Conservation (phyloP, 2,113 vertebrate species). For the Oostethus manadensis region DNA sequence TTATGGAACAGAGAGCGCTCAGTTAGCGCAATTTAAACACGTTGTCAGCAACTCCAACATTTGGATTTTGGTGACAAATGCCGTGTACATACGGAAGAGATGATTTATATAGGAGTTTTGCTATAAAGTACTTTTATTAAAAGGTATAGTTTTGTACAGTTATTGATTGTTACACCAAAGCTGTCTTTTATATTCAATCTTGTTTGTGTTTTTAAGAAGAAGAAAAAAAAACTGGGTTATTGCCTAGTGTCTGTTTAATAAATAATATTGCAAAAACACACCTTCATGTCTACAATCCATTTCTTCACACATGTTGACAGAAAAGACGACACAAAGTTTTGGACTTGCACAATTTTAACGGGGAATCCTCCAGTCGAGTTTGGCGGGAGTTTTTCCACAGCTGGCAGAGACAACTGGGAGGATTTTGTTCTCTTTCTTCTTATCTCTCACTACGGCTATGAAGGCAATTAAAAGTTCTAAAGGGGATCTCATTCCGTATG, state of each 20-base stretch:
- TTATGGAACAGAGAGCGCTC: constrained; percentile 72
- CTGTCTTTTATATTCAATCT: constrained; percentile 73
- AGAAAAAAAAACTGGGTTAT: constrained; percentile 46
- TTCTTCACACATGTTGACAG: constrained; percentile 2
- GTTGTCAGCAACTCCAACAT: constrained; percentile 76
- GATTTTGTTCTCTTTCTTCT: constrained; percentile 38
- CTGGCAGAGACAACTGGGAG: constrained; percentile 48
- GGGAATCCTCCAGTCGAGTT: constrained; percentile 40
- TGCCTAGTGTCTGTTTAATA: constrained; percentile 60
- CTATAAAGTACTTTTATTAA: constrained; percentile 72
- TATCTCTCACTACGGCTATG: constrained; percentile 75
- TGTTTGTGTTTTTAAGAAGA: constrained; percentile 55
- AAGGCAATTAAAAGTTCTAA: constrained; percentile 86
- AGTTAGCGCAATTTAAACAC: constrained; percentile 43
- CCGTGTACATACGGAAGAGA: constrained; percentile 70
- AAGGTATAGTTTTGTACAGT: constrained; percentile 87
- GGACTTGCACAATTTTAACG: constrained; percentile 13
- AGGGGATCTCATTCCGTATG: constrained; percentile 83
- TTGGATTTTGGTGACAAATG: constrained; percentile 78
- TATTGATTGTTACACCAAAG: constrained; percentile 85
- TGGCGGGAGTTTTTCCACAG: constrained; percentile 58
- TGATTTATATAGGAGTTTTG: constrained; percentile 68
- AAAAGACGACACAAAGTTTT: not conserved
- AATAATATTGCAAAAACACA: constrained; percentile 53
- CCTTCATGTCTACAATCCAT: constrained; percentile 17